Evolutionary conservation across 2,888 invertebrate species (phyloP).

Genomic region (Drosophila sordidula): DNA sequence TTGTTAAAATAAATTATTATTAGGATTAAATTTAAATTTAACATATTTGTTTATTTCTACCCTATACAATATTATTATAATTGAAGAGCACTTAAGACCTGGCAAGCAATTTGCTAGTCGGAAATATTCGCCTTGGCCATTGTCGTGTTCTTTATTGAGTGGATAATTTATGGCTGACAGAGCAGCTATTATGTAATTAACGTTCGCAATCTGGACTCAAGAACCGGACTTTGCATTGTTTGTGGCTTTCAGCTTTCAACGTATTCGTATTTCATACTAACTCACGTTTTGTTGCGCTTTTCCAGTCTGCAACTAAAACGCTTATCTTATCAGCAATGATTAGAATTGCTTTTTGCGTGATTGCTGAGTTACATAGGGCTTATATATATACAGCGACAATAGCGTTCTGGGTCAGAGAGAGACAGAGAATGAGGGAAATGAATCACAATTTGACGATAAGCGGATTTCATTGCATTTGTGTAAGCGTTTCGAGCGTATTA

Average conservation of each 20-base stretch:
- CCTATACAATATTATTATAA: not conserved
- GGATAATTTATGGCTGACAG: constrained; percentile 7
- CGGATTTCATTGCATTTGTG: constrained; percentile 54
- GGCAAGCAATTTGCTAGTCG: not conserved
- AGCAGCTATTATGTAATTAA: constrained; percentile 37
- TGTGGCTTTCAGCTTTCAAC: not conserved
- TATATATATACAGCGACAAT: not conserved
- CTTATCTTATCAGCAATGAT: constrained; percentile 68
- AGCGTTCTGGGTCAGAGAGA: too few relatives aligned
- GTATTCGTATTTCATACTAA: constrained; percentile 5
- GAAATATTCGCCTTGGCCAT: not conserved
- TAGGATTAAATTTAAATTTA: too few relatives aligned
- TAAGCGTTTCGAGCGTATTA: constrained; percentile 27
- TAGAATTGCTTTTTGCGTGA: constrained; percentile 47
- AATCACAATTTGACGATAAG: constrained; percentile 31
- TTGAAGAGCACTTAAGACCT: not conserved
- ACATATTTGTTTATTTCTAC: too few relatives aligned
- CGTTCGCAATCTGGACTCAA: not conserved
- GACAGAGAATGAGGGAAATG: not conserved
- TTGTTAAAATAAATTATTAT: too few relatives aligned
- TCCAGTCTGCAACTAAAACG: constrained; percentile 35
- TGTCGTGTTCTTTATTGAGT: constrained; percentile 1
- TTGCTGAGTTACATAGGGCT: constrained; percentile 20
- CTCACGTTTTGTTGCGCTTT: constrained; percentile 24
- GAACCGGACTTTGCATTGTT: not conserved